Base-by-base conservation (phyloP, 1,140 invertebrate genomes). In the Brachionus rubens region DNA sequence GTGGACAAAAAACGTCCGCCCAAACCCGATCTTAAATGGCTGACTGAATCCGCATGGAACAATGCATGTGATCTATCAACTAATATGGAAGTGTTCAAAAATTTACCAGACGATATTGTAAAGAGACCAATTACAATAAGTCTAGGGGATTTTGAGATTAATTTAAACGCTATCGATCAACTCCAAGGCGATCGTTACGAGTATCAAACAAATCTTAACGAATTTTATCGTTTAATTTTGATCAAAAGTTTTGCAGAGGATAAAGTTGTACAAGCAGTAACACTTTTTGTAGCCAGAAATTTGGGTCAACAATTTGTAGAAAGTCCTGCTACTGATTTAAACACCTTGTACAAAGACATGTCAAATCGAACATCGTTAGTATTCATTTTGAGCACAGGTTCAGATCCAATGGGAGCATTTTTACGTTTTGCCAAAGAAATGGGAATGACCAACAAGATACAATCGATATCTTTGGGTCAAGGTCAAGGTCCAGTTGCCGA, bases 241-340 rank as follows among this genome's bases (percentile, higher is more conserved):
- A 80, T 84, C 46, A 85, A 84, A 78, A 80, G 78, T 50, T 83
- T 85, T 77, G 76, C 80, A 59, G 81, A 82, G 77, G 81, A 83
- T 77, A 81, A 81, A 81, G 82, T 84, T 9, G 88, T 92, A 4
- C 90, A 91, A 80, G 90, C 89, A 2, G 88, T 92, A 12, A 90
- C 89, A 1, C 88, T 91, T 77, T 94, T 91, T 82, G 90, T 94
- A 0, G 87, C 88, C 77, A 85, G 85, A 7, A 91, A 91, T 77
- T 86, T 93, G 1, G 92, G 92, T 0, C 84, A 88, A 68, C 84
- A 87, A 54, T 94, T 93, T 82, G 88, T 92, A 7, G 91, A 93
- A 83, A 90, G 89, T 78, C 89, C 88, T 36, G 87, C 88, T 76
- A 88, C 89, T 2, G 88, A 88, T 47, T 82, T 93, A 6, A 85